Evolutionary conservation across 1,140 invertebrate genomes (phyloP).

Genomic region (Radopholus similis): DNA sequence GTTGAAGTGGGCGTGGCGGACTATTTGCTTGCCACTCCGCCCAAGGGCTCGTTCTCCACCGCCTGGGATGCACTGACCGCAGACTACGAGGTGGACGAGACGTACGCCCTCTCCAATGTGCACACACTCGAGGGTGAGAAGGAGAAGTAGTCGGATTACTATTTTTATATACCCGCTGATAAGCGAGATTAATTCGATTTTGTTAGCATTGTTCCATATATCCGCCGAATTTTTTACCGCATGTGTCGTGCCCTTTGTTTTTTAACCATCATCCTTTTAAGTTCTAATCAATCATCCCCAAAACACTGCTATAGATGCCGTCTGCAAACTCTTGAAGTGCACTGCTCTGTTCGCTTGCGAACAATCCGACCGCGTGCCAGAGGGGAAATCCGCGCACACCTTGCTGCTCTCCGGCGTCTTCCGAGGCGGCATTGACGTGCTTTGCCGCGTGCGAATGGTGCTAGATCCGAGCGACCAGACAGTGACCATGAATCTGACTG

Average conservation of each 20-base stretch:
- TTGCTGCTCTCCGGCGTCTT: slow-evolving; percentile 78
- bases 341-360: slow-evolving; percentile 83
- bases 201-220: not conserved
- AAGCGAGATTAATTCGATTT: not conserved
- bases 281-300: no score
- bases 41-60: slow-evolving; percentile 70
- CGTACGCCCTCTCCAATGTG: slow-evolving; percentile 77
- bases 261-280: slow-evolving; percentile 1
- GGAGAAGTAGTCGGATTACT: no score
- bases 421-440: slow-evolving; percentile 79
- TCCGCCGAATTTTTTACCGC: not conserved
- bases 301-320: slow-evolving; percentile 68
- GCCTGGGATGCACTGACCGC: slow-evolving; percentile 72
- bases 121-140: slow-evolving; percentile 68
- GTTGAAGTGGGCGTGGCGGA: slow-evolving; percentile 82
- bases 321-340: slow-evolving; percentile 79
- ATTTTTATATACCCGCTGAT: not conserved
- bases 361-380: slow-evolving; percentile 76
- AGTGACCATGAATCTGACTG: slow-evolving; percentile 71
- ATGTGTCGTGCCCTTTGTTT: not conserved
- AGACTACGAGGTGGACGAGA: slow-evolving; percentile 78
- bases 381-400: slow-evolving; percentile 76
- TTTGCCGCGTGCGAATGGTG: slow-evolving; percentile 79
- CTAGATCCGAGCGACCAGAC: slow-evolving; percentile 66
- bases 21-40: slow-evolving; percentile 76